Evolutionary conservation across 2,797 vertebrate species (phyloP), one percentile per base, ranked within the genome.

Genomic region (Sternotherus odoratus): DNA sequence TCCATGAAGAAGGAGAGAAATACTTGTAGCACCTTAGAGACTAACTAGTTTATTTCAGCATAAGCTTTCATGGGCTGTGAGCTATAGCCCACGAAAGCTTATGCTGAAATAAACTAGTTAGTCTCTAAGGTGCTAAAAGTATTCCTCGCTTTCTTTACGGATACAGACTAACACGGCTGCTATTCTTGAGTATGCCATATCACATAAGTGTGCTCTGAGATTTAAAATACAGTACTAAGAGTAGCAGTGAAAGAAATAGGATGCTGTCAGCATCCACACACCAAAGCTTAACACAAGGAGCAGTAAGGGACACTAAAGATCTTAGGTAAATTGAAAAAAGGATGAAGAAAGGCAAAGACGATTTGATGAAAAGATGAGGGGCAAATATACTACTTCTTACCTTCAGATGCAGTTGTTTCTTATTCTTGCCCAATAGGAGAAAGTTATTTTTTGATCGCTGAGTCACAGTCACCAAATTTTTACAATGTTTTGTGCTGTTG

Each of bases 361-460:
- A 63, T 88, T 78, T 77, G 4, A 53, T 7, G 92, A 16, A 1
- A 66, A 28, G 1, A 77, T 85, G 72, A 3, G 77, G 43, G 75
- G 39, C 43, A 92, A 90, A 87, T 56, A 39, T 86, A 50, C 1
- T 3, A 49, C 11, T 78, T 36, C 82, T 96, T 96, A 97, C 97
- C 95, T 96, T 93, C 51, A 97, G 77, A 53, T 11, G 83, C 2
- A 92, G 94, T 0, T 66, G 46, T 21, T 94, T 84, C 57, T 92
- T 91, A 53, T 93, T 82, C 86, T 94, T 95, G 81, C 51, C 90
- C 81, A 97, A 15, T 0, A 94, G 85, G 48, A 96, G 83, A 84
- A 94, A 95, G 77, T 88, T 36, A 48, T 96, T 86, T 60, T 92
- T 94, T 88, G 91, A 95, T 66, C 86, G 91, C 86, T 97, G 96